Evolutionary conservation across 2,113 vertebrate species (phyloP), one percentile per base, ranked within the genome.

Genomic region (Serranochromis macrocephalus): DNA sequence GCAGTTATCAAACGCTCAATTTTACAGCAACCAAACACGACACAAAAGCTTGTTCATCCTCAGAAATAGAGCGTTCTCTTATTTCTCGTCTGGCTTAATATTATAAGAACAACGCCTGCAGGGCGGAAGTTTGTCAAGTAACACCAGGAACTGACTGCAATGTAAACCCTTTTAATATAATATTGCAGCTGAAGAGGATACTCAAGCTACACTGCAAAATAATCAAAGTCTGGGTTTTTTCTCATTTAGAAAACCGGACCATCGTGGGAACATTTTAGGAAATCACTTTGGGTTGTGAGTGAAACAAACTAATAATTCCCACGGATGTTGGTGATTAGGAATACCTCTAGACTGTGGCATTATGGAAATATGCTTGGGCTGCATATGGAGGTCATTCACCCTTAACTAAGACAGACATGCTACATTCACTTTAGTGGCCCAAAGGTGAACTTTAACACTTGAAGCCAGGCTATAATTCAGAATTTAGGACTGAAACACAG

Each of bases 121-220:
- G 92, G 93, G 45, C 92, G 93, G 90, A 94, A 92, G 93, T 93
- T 91, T 82, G 90, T 63, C 61, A 94, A 89, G 78, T 11, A 93
- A 95, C 58, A 95, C 89, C 81, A 36, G 17, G 83, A 90, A 91
- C 71, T 80, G 80, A 88, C 71, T 81, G 55, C 73, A 82, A 38
- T 42, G 16, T 80, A 87, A 89, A 84, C 68, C 68, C 21, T 31
- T 26, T 51, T 33, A 61, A 89, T 88, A 92, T 88, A 87, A 90
- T n/a, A 85, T 85, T 82, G 88, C 91, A 91, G 61, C n/a, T 87
- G 54, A 84, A 87, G 87, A 83, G 38, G 93, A 93, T 79, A 94
- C 82, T 80, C 82, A 91, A 95, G 92, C 75, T 53, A 4, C 16
- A 53, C 21, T 90, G 84, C 79, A 51, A 89, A 94, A 89, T 88